phyloP scores from a whole-genome alignment of 2,888 invertebrate genomes.

The Pterostichus niger region DNA sequence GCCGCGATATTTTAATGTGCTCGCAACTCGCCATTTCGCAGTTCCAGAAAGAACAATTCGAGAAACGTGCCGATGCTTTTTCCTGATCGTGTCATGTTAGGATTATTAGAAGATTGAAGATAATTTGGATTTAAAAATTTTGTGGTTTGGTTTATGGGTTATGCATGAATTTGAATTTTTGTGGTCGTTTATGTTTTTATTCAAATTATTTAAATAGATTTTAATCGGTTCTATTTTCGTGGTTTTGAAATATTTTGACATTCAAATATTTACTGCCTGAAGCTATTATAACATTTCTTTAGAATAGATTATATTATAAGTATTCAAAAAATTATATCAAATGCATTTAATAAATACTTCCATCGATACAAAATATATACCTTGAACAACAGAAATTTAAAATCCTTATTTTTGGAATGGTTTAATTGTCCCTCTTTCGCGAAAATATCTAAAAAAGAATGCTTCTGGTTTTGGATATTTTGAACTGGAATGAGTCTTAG shows the following conservation, averaged over 20 bases:
- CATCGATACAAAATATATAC: no score
- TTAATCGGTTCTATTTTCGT: slow-evolving; percentile 28
- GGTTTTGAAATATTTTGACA: slow-evolving; percentile 20
- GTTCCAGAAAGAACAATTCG: slow-evolving; percentile 38
- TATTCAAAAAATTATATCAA: background rate
- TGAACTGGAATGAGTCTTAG: no score
- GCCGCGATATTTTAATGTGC: slow-evolving; percentile 54
- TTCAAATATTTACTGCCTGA: slow-evolving; percentile 11
- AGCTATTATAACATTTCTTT: background rate
- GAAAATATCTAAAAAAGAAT: no score
- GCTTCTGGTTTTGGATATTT: no score
- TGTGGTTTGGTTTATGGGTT: slow-evolving; percentile 36
- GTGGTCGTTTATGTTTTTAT: slow-evolving; percentile 31
- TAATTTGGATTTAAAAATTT: background rate
- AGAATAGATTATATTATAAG: slow-evolving; percentile 20
- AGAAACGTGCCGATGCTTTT: slow-evolving; percentile 52
- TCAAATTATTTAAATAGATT: slow-evolving; percentile 43
- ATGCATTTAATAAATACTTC: background rate
- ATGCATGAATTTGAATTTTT: slow-evolving; percentile 35
- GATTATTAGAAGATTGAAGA: background rate
- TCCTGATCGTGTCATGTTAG: slow-evolving; percentile 12
- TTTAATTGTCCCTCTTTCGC: no score
- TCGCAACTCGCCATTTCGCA: slow-evolving; percentile 21
- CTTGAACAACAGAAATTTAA: no score
- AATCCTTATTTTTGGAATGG: no score